Evolutionary conservation across 2,888 invertebrate genomes (phyloP), one percentile per base, ranked within the genome.

Genomic region (Glaucopsyche alexis): DNA sequence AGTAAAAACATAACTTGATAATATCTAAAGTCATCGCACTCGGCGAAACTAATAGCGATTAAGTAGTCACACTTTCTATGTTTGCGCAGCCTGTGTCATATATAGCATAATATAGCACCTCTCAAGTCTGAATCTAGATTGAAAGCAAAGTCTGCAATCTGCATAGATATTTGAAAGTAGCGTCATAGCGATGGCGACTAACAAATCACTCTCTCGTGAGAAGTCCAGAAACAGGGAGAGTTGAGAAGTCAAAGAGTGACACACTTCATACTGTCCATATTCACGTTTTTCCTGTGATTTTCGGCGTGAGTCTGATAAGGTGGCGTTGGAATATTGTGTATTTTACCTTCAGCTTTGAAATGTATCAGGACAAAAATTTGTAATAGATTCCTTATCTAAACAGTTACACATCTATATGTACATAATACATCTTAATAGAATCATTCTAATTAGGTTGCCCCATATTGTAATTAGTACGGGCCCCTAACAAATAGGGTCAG

Each of bases 401-500:
- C 29, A 29, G 29, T 29, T 29, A 29, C 60, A 50, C 50, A n/a
- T n/a, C 50, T 50, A 60, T 60, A 60, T 60, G 4, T 29, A 29
- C 29, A 0, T 0, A 29, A 29, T 3, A 29, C 29, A 29, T 29
- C 55, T 11, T 60, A 29, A 60, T 29, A 60, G 29, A 60, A 29
- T 29, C 60, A 60, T 11, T 60, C 29, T 60, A 29, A 60, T 60
- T 60, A 29, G 60, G 29, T 13, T 60, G 29, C 29, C 29, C 66
- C 40, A 67, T 45, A 45, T 67, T 67, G 42, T 16, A 49, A 69
- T 49, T 69, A 45, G 47, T 14, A 29, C 67, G 47, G 47, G 8
- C 45, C 69, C 29, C 47, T 29, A 69, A 69, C 47, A 69, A 69
- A 69, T 14, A 38, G 14, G 42, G 67, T 47, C 49, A 16, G 16